These are phyloP conservation scores for Eupithecia inturbata DNA, from an alignment of 2,888 invertebrate species.

Conservation along the genomic window DNA sequence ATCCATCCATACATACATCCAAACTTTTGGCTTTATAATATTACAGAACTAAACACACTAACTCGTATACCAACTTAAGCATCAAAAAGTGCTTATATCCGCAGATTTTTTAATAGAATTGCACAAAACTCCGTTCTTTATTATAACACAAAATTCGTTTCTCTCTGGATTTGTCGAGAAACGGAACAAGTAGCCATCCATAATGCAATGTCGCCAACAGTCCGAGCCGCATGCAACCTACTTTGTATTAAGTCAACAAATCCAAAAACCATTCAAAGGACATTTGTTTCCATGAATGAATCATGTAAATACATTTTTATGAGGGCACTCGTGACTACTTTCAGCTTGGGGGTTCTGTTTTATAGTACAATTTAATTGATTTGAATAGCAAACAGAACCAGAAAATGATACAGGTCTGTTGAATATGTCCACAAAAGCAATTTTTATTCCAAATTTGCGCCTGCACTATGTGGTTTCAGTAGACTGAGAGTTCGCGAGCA, in stretches of 20 bases:
- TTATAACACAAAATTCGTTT: no score
- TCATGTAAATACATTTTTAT: conserved; percentile 77
- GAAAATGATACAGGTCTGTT: neutral
- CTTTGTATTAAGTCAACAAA: conserved; percentile 82
- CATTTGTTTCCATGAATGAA: conserved; percentile 81
- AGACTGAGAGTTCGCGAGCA: neutral
- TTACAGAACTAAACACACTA: neutral
- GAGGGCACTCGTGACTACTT: conserved; percentile 45
- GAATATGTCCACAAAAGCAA: neutral
- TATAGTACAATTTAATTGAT: conserved; percentile 39
- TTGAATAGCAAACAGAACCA: conserved; percentile 23
- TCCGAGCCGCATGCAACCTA: conserved; percentile 72
- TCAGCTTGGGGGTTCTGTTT: conserved; percentile 35
- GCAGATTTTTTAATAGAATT: conserved; percentile 32
- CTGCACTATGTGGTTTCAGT: neutral
- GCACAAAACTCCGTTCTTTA: conserved; percentile 49
- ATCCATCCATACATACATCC: neutral
- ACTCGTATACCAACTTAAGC: neutral
- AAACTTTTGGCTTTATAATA: neutral
- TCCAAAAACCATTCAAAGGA: conserved; percentile 77
- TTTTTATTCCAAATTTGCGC: neutral
- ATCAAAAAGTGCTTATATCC: conserved; percentile 2
- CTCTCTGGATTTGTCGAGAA: no score
- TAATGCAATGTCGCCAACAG: conserved; percentile 70
- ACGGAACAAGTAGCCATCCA: conserved; percentile 68